Evolutionary conservation across 2,113 vertebrate genomes (phyloP), one percentile per base, ranked within the genome.

Genomic region (Coptodon rendalli): DNA sequence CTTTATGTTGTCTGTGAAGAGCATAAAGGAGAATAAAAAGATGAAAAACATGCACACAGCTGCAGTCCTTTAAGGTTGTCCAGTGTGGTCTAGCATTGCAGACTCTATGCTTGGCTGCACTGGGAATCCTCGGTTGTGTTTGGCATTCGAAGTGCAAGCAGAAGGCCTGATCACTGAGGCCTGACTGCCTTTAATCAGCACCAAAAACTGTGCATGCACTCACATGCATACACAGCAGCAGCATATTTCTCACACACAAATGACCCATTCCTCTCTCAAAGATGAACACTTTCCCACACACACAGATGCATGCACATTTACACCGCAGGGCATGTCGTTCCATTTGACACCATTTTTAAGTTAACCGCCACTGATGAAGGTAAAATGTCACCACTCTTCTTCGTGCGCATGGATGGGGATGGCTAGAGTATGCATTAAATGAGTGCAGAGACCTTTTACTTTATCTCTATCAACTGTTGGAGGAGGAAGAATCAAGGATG

Each of bases 131-230:
- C 86, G 79, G 91, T 92, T 95, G 93, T 95, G 94, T 93, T 95
- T 96, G 95, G 95, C 95, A 96, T 96, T 96, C 91, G 86, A 92
- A 90, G 90, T 86, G 91, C 94, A 89, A 82, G 92, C 92, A 92
- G 94, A 95, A 96, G 94, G 92, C 93, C 93, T 84, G 94, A 91
- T 94, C 95, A 91, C 81, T 95, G 95, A 95, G 93, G 95, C 93
- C 94, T 96, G 95, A 96, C 96, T 54, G 89, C 80, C 91, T 95
- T 95, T 95, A 96, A 97, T 96, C 95, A 96, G 91, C 93, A 86
- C 93, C 86, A 82, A 91, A 61, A 90, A 82, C 86, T 87, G 85
- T 11, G 38, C 88, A 79, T 80, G 48, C 87, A 86, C 83, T 87
- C 81, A 89, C 86, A 89, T 90, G 86, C 88, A 93, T 90, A 71